Evolutionary conservation across 2,888 invertebrate genomes (phyloP).

Genomic region (Scaptomyza parva): DNA sequence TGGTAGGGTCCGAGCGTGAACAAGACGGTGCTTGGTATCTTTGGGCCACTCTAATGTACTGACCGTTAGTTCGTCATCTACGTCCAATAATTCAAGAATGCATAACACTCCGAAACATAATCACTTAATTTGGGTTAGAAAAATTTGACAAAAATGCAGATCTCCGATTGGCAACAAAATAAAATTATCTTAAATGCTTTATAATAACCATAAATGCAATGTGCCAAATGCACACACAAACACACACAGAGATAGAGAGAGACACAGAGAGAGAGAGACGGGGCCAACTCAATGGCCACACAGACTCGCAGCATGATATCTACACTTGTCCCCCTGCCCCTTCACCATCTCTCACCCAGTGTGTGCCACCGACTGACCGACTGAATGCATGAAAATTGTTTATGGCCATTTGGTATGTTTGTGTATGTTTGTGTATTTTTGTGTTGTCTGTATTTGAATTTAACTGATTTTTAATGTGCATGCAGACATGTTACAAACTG

Average conservation of each 20-base stretch:
- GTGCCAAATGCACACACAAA: slow-evolving; percentile 57
- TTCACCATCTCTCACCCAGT: neutral
- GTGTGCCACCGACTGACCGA: slow-evolving; percentile 45
- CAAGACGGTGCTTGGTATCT: too few species aligned
- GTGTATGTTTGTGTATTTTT: slow-evolving; percentile 18
- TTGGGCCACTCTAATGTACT: too few species aligned
- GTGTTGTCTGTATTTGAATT: slow-evolving; percentile 58
- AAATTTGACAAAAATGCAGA: slow-evolving; percentile 34
- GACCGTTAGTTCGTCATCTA: too few species aligned
- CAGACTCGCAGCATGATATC: slow-evolving; percentile 43
- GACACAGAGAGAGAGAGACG: slow-evolving; percentile 20
- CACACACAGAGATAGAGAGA: slow-evolving; percentile 14
- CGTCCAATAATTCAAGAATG: too few species aligned
- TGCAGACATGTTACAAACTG: slow-evolving; percentile 16
- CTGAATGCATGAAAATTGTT: slow-evolving; percentile 72
- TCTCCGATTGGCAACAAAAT: slow-evolving; percentile 73
- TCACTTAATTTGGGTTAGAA: slow-evolving; percentile 31
- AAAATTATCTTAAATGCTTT: slow-evolving; percentile 82
- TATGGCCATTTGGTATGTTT: slow-evolving; percentile 52
- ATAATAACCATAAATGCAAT: slow-evolving; percentile 80
- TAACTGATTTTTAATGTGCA: slow-evolving; percentile 77
- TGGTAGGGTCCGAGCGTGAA: too few species aligned
- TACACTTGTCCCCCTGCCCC: neutral
- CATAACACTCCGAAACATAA: too few species aligned
- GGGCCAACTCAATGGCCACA: slow-evolving; percentile 27